These are phyloP conservation scores for Chelonus formosanus DNA, from an alignment of 2,888 invertebrate species.

Conservation along the genomic window DNA sequence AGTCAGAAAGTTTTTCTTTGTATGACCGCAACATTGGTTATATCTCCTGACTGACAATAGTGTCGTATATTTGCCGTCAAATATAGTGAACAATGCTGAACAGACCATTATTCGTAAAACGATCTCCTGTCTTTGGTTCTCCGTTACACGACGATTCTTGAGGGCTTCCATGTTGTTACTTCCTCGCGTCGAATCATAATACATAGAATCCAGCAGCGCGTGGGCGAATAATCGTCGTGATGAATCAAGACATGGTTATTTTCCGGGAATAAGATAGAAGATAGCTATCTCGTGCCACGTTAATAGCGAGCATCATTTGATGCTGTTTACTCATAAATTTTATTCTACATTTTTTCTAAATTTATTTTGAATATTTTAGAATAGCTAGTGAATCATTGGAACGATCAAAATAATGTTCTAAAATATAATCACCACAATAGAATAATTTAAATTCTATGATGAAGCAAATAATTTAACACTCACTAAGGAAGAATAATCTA, in stretches of 20 bases:
- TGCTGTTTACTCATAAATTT: no score
- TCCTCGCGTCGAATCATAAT: constrained; percentile 43
- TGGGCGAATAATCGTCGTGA: constrained; percentile 36
- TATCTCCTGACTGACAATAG: constrained; percentile 13
- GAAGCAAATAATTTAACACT: no score
- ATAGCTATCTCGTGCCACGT: constrained; percentile 38
- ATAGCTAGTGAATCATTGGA: no score
- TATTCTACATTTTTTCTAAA: no score
- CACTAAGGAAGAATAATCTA: no score
- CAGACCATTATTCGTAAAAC: constrained; percentile 28
- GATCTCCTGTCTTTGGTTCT: constrained; percentile 19
- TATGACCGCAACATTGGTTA: constrained; percentile 11
- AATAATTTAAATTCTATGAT: no score
- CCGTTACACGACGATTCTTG: constrained; percentile 20
- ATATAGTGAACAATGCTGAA: constrained; percentile 19
- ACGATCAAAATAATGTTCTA: no score
- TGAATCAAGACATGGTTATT: constrained; percentile 43
- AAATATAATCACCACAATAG: no score
- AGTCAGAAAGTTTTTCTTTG: no score
- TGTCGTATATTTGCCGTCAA: constrained; percentile 26
- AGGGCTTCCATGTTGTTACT: constrained; percentile 37
- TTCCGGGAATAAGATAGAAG: constrained; percentile 41
- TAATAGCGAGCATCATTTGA: constrained; percentile 33
- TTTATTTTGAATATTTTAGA: no score
- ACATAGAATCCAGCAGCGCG: constrained; percentile 40